A percentile compares a stretch with the other conserved stretches of the same genome.
Evolutionary conservation across 2,797 vertebrate species (phyloP).

Genomic region (Simalia tracyae): DNA sequence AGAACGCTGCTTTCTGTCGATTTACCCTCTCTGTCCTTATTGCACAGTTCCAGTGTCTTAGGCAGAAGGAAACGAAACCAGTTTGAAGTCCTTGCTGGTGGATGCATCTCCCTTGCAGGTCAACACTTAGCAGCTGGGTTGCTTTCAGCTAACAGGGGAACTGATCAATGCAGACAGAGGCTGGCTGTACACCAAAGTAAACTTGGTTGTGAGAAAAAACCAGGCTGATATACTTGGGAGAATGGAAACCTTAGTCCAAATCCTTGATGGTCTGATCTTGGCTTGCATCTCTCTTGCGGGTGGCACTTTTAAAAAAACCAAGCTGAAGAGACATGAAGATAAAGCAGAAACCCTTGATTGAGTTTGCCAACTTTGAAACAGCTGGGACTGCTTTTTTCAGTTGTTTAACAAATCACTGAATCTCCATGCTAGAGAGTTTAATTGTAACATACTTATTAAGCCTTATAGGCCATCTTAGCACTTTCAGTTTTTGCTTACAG

Average conservation of each 20-base stretch:
- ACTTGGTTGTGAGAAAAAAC: neutral
- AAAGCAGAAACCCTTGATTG: neutral
- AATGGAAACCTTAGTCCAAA: constrained; percentile 73
- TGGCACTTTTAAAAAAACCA: constrained; percentile 89
- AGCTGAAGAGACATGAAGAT: constrained; percentile 74
- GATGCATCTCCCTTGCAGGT: neutral
- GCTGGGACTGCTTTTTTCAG: neutral
- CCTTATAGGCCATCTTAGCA: neutral
- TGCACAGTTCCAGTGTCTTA: constrained; percentile 12
- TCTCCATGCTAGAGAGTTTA: neutral
- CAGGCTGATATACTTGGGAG: neutral
- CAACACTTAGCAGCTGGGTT: neutral
- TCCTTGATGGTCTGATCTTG: constrained; percentile 78
- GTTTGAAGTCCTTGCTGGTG: constrained; percentile 35
- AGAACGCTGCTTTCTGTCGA: too few species aligned
- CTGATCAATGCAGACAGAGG: neutral
- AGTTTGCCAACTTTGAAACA: neutral
- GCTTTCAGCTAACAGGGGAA: neutral
- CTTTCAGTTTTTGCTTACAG: neutral
- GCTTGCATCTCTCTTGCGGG: constrained; percentile 79
- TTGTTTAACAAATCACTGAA: neutral
- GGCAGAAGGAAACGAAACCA: constrained; percentile 23
- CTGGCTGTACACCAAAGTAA: neutral
- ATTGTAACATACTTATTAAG: too few species aligned
- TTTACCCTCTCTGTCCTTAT: neutral